phyloP scores from a whole-genome alignment of 2,888 invertebrate species.

The Rhingia campestris region DNA sequence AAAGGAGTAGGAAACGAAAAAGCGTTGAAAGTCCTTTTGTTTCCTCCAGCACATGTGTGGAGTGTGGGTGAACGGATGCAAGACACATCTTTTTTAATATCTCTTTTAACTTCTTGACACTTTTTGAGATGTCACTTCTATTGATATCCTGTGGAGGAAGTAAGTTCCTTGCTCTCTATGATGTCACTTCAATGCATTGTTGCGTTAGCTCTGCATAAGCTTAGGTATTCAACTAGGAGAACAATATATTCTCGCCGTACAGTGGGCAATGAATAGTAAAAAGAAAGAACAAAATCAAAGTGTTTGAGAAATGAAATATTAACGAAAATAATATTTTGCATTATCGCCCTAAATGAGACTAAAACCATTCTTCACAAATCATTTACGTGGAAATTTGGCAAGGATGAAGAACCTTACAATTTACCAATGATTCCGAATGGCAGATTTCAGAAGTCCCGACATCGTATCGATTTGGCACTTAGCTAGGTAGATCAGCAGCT shows the following conservation, averaged over 20 bases:
- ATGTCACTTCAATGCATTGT: constrained; percentile 46
- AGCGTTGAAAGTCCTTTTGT: constrained; percentile 40
- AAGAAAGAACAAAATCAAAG: too few relatives aligned
- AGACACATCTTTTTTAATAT: constrained; percentile 32
- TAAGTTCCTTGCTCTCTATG: constrained; percentile 58
- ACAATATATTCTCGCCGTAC: constrained; percentile 42
- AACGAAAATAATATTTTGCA: too few relatives aligned
- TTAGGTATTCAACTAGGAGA: constrained; percentile 49
- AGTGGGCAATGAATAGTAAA: too few relatives aligned
- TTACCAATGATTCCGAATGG: too few relatives aligned
- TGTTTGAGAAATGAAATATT: too few relatives aligned
- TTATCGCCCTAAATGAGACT: too few relatives aligned
- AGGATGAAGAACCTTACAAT: too few relatives aligned
- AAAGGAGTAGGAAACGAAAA: background rate
- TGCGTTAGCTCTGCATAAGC: constrained; percentile 20
- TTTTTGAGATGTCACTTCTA: constrained; percentile 37
- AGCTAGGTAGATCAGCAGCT: too few relatives aligned
- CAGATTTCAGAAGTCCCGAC: too few relatives aligned
- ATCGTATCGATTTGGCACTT: too few relatives aligned
- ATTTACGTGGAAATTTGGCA: too few relatives aligned
- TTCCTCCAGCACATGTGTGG: background rate
- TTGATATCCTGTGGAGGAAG: background rate
- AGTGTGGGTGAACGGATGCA: background rate
- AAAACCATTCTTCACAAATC: too few relatives aligned
- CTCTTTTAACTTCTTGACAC: constrained; percentile 42